Evolutionary conservation across 2,113 vertebrate species (phyloP).

Genomic region (Rhipidura dahli): DNA sequence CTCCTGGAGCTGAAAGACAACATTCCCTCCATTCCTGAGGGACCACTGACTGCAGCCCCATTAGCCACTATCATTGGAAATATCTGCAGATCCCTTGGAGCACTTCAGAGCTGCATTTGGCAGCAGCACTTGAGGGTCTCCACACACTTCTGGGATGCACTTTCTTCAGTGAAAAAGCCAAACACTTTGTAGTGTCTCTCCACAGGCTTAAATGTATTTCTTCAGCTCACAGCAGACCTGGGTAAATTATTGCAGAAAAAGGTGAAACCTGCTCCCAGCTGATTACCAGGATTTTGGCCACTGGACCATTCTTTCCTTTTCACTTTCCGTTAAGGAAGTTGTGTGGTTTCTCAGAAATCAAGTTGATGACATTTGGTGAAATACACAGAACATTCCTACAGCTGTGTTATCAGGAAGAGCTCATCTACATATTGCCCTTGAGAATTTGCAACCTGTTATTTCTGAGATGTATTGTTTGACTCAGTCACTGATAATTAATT

Average conservation of each 20-base stretch:
- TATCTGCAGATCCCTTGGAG: not conserved
- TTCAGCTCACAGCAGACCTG: not conserved
- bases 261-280: not conserved
- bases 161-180: not conserved
- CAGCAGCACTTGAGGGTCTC: not conserved
- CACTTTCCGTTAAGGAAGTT: not conserved
- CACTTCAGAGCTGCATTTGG: not conserved
- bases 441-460: not conserved
- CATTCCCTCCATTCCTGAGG: not conserved
- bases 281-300: not conserved
- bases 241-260: not conserved
- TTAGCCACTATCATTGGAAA: not conserved
- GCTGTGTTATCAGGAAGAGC: not conserved
- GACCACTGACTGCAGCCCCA: not conserved
- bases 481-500: not conserved
- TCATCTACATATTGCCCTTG: not conserved
- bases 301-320: not conserved
- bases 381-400: not conserved
- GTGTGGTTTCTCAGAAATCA: not conserved
- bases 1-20: not conserved
- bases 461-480: not conserved
- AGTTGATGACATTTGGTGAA: not conserved
- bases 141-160: not conserved
- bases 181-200: not conserved
- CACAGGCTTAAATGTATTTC: not conserved